phyloP scores from a whole-genome alignment of 2,797 vertebrate species.

The Hemibagrus guttatus region DNA sequence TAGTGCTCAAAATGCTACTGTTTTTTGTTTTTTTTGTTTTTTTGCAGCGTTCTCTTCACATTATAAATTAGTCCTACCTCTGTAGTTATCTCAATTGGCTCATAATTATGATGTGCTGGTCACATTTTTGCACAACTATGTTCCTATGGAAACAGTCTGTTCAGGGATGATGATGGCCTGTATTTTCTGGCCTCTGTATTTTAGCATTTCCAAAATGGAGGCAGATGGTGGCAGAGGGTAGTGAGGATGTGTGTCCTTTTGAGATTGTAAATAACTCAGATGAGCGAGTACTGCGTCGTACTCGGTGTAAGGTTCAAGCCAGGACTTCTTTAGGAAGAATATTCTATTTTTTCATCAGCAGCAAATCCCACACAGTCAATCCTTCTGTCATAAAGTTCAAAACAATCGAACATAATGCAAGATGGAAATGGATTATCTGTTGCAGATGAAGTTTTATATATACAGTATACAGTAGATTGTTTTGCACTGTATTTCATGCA shows the following conservation, averaged over 20 bases:
- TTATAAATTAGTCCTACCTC: slow-evolving; percentile 27
- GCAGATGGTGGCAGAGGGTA: slow-evolving; percentile 10
- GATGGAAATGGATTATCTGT: slow-evolving; percentile 5
- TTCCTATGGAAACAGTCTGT: slow-evolving; percentile 53
- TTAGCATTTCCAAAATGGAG: slow-evolving; percentile 7
- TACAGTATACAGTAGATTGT: neutral
- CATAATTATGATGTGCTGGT: slow-evolving; percentile 54
- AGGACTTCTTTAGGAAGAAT: neutral
- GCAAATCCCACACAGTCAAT: slow-evolving; percentile 25
- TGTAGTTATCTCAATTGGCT: slow-evolving; percentile 27
- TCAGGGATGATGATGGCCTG: slow-evolving; percentile 8
- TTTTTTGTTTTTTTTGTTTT: too few relatives aligned
- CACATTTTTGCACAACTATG: slow-evolving; percentile 51
- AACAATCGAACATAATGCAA: slow-evolving; percentile 5
- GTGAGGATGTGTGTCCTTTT: slow-evolving; percentile 17
- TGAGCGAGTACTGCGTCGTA: neutral
- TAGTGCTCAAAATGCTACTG: neutral
- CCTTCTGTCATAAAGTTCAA: slow-evolving; percentile 12
- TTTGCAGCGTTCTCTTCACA: neutral
- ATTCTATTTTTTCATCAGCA: neutral
- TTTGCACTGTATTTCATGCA: neutral
- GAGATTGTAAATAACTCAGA: slow-evolving; percentile 5
- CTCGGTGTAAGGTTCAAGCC: neutral
- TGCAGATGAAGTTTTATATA: neutral
- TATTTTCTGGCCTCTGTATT: slow-evolving; percentile 21